phyloP scores from a whole-genome alignment of 2,888 invertebrate species.

The Gasteruption jaculator region DNA sequence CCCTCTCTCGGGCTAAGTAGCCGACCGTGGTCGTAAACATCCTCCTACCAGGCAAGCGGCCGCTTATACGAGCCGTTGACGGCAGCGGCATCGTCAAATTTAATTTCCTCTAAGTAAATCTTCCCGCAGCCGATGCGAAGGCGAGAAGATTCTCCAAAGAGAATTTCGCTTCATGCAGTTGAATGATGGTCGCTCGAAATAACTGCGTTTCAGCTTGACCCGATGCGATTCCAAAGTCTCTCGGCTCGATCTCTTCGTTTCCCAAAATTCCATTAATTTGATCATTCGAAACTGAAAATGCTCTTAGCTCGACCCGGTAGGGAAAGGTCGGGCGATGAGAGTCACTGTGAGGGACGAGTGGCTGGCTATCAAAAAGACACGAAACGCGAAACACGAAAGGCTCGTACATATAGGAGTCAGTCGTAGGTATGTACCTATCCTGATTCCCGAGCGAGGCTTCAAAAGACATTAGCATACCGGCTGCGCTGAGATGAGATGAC shows the following conservation, averaged over 20 bases:
- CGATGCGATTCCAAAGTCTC: too few species aligned
- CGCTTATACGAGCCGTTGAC: conserved; percentile 47
- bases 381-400: conserved; percentile 45
- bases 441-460: conserved; percentile 45
- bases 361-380: conserved; percentile 50
- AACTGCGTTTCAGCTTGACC: too few species aligned
- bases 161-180: not conserved
- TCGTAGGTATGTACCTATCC: too few species aligned
- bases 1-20: conserved; percentile 40
- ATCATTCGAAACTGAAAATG: too few species aligned
- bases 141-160: too few species aligned
- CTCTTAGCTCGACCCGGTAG: too few species aligned
- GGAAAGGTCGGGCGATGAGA: conserved; percentile 33
- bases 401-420: conserved; percentile 44
- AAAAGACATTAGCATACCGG: conserved; percentile 50
- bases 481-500: conserved; percentile 36
- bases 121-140: too few species aligned
- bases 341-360: conserved; percentile 48
- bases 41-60: conserved; percentile 37
- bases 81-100: conserved; percentile 43
- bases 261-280: too few species aligned
- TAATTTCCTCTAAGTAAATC: conserved; percentile 46
- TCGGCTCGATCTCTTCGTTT: too few species aligned
- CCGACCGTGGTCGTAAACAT: conserved; percentile 43
- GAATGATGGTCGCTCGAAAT: not conserved